These are phyloP conservation scores for Chelonus insularis DNA, from an alignment of 1,140 invertebrate genomes.

Conservation along the genomic window DNA sequence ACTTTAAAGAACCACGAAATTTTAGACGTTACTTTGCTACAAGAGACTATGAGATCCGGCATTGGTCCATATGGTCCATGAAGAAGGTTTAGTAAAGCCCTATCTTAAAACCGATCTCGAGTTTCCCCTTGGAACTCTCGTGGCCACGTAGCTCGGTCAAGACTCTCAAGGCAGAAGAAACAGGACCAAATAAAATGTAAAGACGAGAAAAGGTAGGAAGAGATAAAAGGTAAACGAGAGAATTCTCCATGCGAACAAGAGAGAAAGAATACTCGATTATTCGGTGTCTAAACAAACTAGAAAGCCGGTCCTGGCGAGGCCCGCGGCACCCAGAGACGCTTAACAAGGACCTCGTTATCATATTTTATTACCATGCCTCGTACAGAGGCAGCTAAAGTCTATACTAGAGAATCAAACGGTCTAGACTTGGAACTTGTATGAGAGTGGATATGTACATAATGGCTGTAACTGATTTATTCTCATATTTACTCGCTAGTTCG, in stretches of 20 bases:
- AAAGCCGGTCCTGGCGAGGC: conserved; percentile 36
- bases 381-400: conserved; percentile 5
- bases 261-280: conserved; percentile 45
- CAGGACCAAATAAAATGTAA: conserved; percentile 1
- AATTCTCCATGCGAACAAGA: conserved; percentile 29
- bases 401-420: background rate
- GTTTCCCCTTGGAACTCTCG: conserved; percentile 6
- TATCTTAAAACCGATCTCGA: conserved; percentile 24
- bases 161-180: conserved; percentile 5
- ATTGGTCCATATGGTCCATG: conserved; percentile 19
- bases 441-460: background rate
- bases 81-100: background rate
- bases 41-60: background rate
- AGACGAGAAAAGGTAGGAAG: conserved; percentile 12
- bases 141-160: conserved; percentile 12
- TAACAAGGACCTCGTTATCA: conserved; percentile 61
- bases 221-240: conserved; percentile 39
- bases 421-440: background rate
- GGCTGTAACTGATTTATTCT: conserved; percentile 10
- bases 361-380: conserved; percentile 49
- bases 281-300: conserved; percentile 61
- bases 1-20: background rate
- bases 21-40: background rate
- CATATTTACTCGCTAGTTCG: background rate
- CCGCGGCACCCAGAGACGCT: conserved; percentile 30